phyloP scores from a whole-genome alignment of 2,797 vertebrate genomes.

The Nannoperca australis region DNA sequence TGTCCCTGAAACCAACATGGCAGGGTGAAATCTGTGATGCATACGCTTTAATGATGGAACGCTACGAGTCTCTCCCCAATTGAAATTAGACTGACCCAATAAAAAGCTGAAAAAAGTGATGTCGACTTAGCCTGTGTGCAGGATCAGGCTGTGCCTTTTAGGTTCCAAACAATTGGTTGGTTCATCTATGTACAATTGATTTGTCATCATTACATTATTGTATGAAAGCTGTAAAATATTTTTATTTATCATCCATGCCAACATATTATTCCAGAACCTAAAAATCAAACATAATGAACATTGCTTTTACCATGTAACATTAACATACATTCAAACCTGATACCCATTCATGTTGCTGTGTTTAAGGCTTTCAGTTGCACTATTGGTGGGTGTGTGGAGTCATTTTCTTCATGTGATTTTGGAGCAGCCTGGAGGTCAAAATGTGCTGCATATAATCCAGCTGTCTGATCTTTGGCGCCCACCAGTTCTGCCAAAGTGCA shows the following conservation, averaged over 20 bases:
- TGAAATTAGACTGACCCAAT: not conserved
- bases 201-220: not conserved
- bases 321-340: conserved; percentile 1
- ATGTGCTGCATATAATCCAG: conserved; percentile 39
- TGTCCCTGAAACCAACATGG: conserved; percentile 8
- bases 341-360: not conserved
- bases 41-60: not conserved
- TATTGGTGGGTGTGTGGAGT: conserved; percentile 1
- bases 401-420: conserved; percentile 32
- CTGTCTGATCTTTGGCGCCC: conserved; percentile 41
- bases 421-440: conserved; percentile 32
- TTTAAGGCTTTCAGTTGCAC: not conserved
- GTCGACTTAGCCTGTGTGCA: not conserved
- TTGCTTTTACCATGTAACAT: not conserved
- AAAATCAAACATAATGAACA: not conserved
- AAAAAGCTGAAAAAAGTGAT: not conserved
- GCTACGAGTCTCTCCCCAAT: not conserved
- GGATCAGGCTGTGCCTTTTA: not conserved
- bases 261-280: not conserved
- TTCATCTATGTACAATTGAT: not conserved
- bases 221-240: too few species aligned
- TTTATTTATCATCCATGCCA: not conserved
- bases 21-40: conserved; percentile 12
- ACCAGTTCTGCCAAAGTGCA: conserved; percentile 31
- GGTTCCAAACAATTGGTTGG: not conserved